These are phyloP conservation scores for Bombus polaris DNA, from an alignment of 1,140 invertebrate species.

Conservation along the genomic window DNA sequence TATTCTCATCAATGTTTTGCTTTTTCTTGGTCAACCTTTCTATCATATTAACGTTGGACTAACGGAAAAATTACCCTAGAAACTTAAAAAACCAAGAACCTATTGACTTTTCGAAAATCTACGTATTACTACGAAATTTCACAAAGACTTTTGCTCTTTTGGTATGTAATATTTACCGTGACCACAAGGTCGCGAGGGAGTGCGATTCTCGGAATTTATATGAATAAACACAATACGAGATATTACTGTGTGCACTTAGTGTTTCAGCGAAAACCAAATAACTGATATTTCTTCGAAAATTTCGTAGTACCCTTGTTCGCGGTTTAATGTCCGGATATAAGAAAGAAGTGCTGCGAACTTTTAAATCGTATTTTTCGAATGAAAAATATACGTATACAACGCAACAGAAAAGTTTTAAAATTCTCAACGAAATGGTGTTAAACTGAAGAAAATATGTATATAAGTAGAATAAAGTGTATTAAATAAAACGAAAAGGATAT, in stretches of 20 bases:
- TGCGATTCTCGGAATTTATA: conserved; percentile 21
- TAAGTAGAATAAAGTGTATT: neutral
- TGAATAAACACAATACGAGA: conserved; percentile 28
- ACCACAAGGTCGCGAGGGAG: neutral
- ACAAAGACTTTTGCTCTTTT: neutral
- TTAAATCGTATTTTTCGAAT: neutral
- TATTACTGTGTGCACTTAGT: conserved; percentile 3
- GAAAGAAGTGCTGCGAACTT: neutral
- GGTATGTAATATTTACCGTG: neutral
- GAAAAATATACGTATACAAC: neutral
- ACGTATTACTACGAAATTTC: neutral
- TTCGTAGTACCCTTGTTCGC: conserved; percentile 1
- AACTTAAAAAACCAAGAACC: too few species aligned
- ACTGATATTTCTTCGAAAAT: conserved; percentile 33
- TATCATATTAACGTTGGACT: too few species aligned
- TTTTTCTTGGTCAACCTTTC: too few species aligned
- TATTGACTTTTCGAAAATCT: too few species aligned
- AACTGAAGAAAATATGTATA: too few species aligned
- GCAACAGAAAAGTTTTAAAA: neutral
- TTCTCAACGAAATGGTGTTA: neutral
- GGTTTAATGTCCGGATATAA: neutral
- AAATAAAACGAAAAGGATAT: too few species aligned
- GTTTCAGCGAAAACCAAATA: conserved; percentile 28
- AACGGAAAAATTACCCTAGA: too few species aligned
- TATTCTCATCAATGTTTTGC: too few species aligned